Evolutionary conservation across 2,797 vertebrate species (phyloP).

Genomic region (Betta splendens): DNA sequence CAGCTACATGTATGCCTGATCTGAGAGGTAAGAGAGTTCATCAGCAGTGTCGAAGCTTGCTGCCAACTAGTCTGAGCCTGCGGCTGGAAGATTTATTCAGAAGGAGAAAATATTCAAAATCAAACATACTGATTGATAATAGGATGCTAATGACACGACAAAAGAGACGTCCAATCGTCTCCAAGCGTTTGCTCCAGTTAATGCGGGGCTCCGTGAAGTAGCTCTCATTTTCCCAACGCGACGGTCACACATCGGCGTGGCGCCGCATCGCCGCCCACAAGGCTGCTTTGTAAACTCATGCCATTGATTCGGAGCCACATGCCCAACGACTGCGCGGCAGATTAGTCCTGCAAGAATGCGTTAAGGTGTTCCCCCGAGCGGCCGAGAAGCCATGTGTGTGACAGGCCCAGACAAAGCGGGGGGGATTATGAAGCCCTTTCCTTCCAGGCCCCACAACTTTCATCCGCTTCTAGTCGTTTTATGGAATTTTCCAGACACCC

Average conservation of each 20-base stretch:
- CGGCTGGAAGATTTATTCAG: too few relatives aligned
- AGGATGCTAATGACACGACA: background rate
- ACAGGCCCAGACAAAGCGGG: constrained; percentile 10
- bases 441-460: background rate
- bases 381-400: constrained; percentile 12
- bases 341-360: background rate
- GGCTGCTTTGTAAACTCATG: constrained; percentile 8
- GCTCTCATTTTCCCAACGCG: too few relatives aligned
- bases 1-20: too few relatives aligned
- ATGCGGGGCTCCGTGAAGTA: background rate
- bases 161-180: background rate
- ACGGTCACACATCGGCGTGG: background rate
- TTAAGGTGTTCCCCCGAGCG: constrained; percentile 1
- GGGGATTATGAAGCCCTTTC: constrained; percentile 24
- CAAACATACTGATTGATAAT: background rate
- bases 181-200: background rate
- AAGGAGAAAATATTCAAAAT: too few relatives aligned
- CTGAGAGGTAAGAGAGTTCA: too few relatives aligned
- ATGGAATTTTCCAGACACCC: background rate
- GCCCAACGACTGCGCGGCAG: background rate
- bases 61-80: too few relatives aligned
- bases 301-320: constrained; percentile 12
- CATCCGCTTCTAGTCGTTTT: background rate
- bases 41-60: too few relatives aligned
- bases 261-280: constrained; percentile 1